These are phyloP conservation scores for Vanessa tameamea DNA, from an alignment of 1,140 invertebrate species.

Conservation along the genomic window DNA sequence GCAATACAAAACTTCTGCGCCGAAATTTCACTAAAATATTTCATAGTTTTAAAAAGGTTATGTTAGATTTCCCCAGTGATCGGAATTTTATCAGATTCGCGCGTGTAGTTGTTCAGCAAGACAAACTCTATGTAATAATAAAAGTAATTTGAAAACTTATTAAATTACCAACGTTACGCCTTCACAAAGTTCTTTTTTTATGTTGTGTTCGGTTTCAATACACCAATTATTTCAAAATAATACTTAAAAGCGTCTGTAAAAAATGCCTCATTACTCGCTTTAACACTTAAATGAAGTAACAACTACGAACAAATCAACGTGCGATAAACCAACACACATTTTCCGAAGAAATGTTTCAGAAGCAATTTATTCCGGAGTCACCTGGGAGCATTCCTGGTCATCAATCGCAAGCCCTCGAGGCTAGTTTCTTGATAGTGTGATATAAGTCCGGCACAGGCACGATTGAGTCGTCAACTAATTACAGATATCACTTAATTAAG, in stretches of 20 bases:
- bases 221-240: no score
- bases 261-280: no score
- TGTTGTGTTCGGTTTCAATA: no score
- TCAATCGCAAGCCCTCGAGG: conserved; percentile 62
- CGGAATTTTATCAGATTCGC: conserved; percentile 22
- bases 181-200: no score
- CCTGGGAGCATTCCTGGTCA: conserved; percentile 60
- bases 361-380: conserved; percentile 62
- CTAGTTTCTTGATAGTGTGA: conserved; percentile 54
- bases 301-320: neutral
- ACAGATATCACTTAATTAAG: neutral
- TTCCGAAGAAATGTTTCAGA: conserved; percentile 38
- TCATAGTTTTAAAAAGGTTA: conserved; percentile 34
- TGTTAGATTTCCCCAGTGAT: conserved; percentile 38
- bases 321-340: neutral
- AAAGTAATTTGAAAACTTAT: neutral
- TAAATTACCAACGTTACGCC: no score
- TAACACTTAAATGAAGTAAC: neutral
- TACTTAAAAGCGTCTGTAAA: no score
- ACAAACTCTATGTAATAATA: neutral
- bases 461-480: neutral
- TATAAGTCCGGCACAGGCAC: conserved; percentile 17
- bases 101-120: conserved; percentile 1
- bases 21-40: conserved; percentile 37
- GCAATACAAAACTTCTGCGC: conserved; percentile 28